Percentiles rank a stretch among this genome's conserved stretches.
phyloP scores from a whole-genome alignment of 2,113 vertebrate species.

The Abramis brama region DNA sequence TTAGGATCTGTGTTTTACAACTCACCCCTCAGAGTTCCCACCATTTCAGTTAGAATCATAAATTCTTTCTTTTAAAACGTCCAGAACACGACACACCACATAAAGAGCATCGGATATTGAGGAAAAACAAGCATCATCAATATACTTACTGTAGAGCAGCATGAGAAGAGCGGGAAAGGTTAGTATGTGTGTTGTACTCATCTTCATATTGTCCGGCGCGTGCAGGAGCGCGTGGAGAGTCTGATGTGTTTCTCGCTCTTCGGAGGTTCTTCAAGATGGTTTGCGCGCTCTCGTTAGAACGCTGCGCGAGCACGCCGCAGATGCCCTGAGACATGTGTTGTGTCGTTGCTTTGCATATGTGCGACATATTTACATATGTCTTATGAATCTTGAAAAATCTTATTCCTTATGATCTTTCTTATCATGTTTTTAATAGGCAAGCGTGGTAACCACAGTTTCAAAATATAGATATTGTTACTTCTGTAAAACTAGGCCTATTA shows the following conservation, averaged over 20 bases:
- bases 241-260: neutral
- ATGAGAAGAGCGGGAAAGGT: constrained; percentile 6
- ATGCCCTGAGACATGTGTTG: neutral
- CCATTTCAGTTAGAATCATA: neutral
- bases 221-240: neutral
- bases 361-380: neutral
- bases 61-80: neutral
- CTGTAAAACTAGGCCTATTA: no score
- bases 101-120: neutral
- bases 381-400: no score
- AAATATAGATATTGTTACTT: no score
- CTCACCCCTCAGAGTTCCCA: neutral
- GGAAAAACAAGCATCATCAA: neutral
- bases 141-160: constrained; percentile 7
- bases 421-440: neutral
- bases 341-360: neutral
- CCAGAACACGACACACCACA: neutral
- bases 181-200: neutral
- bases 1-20: neutral
- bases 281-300: constrained; percentile 6
- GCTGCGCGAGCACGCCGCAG: constrained; percentile 13
- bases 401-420: neutral
- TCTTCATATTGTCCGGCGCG: constrained; percentile 3
- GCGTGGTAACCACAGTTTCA: neutral
- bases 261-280: neutral